Conservation (phyloP, 2,888 invertebrate genomes). For the Galerucella calmariensis region DNA sequence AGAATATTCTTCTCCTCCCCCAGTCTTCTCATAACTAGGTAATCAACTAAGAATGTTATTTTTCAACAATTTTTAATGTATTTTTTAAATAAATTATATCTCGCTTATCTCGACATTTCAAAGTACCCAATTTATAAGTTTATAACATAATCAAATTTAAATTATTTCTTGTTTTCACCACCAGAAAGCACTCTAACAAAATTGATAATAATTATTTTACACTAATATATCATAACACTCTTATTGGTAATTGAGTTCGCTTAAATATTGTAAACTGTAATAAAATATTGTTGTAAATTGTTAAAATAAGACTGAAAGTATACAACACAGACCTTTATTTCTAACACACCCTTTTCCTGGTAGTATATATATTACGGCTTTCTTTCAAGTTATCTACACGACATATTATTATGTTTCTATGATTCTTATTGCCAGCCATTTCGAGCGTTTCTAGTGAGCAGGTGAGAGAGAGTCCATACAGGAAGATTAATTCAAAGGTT, state of each 20-base stretch:
- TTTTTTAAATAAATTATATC: neutral
- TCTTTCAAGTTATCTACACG: too few relatives aligned
- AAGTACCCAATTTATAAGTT: constrained; percentile 46
- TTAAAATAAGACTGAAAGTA: constrained; percentile 58
- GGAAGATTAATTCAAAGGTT: too few relatives aligned
- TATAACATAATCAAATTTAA: constrained; percentile 55
- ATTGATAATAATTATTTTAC: constrained; percentile 51
- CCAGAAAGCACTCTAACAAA: constrained; percentile 51
- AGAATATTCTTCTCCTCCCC: too few relatives aligned
- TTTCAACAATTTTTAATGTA: neutral
- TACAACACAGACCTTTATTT: constrained; percentile 55
- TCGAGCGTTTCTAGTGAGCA: too few relatives aligned
- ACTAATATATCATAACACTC: constrained; percentile 49
- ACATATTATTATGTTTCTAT: too few relatives aligned
- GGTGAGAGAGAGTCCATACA: too few relatives aligned
- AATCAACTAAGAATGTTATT: neutral
- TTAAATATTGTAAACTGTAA: constrained; percentile 53
- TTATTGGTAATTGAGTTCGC: constrained; percentile 49
- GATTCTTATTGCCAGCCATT: too few relatives aligned
- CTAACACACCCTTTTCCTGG: constrained; percentile 57
- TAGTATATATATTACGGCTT: neutral
- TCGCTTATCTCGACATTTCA: neutral
- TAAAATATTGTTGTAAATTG: constrained; percentile 58
- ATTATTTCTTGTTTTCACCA: constrained; percentile 43
- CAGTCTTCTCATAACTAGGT: too few relatives aligned